phyloP scores from a whole-genome alignment of 2,888 invertebrate genomes.

The Rotaria macrura region DNA sequence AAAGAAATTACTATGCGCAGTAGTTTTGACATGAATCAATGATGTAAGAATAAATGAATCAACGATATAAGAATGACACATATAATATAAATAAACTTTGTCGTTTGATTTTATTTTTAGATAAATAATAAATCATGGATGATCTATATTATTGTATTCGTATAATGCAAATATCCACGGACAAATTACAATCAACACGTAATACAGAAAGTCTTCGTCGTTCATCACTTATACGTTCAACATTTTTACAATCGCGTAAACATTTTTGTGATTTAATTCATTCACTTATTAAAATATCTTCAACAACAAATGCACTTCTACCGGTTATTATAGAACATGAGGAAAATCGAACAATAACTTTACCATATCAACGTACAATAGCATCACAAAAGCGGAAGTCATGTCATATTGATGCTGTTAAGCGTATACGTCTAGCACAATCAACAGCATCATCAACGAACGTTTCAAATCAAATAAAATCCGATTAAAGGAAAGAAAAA shows the following conservation, averaged over 20 bases:
- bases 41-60: neutral
- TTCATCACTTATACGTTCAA: neutral
- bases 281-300: neutral
- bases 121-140: neutral
- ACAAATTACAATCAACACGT: neutral
- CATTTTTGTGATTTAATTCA: conserved; percentile 13
- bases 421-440: neutral
- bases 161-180: neutral
- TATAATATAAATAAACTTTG: neutral
- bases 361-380: neutral
- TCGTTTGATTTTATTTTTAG: neutral
- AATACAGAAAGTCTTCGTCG: neutral
- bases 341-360: neutral
- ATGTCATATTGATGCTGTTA: neutral
- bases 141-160: neutral
- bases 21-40: neutral
- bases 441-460: neutral
- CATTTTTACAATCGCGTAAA: neutral
- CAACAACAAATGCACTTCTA: neutral
- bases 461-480: neutral
- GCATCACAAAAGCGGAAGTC: neutral
- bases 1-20: conserved; percentile 2
- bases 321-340: neutral
- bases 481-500: neutral
- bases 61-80: neutral